Evolutionary conservation across 2,888 invertebrate genomes (phyloP).

Genomic region (Hyposoter dolosus): DNA sequence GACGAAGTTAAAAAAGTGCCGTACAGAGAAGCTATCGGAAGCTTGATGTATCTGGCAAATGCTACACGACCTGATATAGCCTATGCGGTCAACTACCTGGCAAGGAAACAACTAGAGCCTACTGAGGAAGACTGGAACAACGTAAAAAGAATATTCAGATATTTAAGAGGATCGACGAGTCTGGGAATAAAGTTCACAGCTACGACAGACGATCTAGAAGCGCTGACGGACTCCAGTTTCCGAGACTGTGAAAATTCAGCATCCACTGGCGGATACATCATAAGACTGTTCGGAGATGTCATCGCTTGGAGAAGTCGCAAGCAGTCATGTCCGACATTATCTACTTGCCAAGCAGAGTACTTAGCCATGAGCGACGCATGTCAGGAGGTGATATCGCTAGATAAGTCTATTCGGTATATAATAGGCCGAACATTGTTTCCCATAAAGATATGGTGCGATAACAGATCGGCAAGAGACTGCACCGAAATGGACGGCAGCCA

Average conservation of each 20-base stretch:
- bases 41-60: slow-evolving; percentile 69
- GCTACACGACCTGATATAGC: slow-evolving; percentile 57
- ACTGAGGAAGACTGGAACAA: slow-evolving; percentile 44
- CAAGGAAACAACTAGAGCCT: slow-evolving; percentile 48
- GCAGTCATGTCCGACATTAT: slow-evolving; percentile 50
- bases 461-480: slow-evolving; percentile 52
- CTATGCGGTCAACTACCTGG: slow-evolving; percentile 39
- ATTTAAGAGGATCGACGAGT: slow-evolving; percentile 37
- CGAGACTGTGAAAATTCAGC: slow-evolving; percentile 51
- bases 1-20: slow-evolving; percentile 42
- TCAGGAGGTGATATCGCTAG: slow-evolving; percentile 56
- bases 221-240: slow-evolving; percentile 55
- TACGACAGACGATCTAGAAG: slow-evolving; percentile 28
- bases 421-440: slow-evolving; percentile 55
- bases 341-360: slow-evolving; percentile 60
- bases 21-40: slow-evolving; percentile 70
- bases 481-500: slow-evolving; percentile 57
- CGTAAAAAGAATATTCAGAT: slow-evolving; percentile 44
- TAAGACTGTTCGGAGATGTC: slow-evolving; percentile 57
- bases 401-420: slow-evolving; percentile 56
- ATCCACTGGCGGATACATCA: slow-evolving; percentile 56
- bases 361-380: slow-evolving; percentile 57
- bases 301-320: slow-evolving; percentile 64
- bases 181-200: slow-evolving; percentile 42
- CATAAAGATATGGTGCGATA: slow-evolving; percentile 60